Conservation (phyloP, 2,888 invertebrate genomes). For the Idaea dimidiata region DNA sequence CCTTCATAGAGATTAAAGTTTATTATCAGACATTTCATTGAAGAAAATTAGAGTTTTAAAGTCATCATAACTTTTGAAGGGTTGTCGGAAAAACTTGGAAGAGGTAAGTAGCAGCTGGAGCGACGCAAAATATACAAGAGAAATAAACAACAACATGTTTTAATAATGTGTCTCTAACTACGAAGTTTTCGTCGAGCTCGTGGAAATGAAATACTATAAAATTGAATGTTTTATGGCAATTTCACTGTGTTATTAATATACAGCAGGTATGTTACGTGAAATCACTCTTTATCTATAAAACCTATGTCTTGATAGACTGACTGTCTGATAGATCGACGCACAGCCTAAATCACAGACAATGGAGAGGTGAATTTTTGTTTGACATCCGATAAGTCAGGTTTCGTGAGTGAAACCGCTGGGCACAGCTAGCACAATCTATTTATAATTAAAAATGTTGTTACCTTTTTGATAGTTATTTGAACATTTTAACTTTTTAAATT, state of each 20-base stretch:
- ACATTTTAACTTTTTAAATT: no score
- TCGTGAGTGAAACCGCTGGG: no score
- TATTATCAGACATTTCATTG: not conserved
- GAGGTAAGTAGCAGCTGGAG: conserved; percentile 1
- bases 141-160: conserved; percentile 11
- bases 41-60: not conserved
- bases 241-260: not conserved
- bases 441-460: no score
- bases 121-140: not conserved
- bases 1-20: not conserved
- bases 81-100: conserved; percentile 1
- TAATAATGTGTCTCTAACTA: conserved; percentile 18
- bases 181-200: conserved; percentile 4
- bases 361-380: no score
- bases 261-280: not conserved
- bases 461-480: no score
- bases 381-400: no score
- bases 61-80: conserved; percentile 6
- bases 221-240: not conserved
- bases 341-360: no score
- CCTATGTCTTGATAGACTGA: no score
- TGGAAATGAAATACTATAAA: conserved; percentile 2
- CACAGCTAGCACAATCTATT: no score
- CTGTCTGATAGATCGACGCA: not conserved
- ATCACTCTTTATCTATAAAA: not conserved